These are phyloP conservation scores for Hymenochirus boettgeri DNA, from an alignment of 2,113 vertebrate genomes.

Conservation along the genomic window DNA sequence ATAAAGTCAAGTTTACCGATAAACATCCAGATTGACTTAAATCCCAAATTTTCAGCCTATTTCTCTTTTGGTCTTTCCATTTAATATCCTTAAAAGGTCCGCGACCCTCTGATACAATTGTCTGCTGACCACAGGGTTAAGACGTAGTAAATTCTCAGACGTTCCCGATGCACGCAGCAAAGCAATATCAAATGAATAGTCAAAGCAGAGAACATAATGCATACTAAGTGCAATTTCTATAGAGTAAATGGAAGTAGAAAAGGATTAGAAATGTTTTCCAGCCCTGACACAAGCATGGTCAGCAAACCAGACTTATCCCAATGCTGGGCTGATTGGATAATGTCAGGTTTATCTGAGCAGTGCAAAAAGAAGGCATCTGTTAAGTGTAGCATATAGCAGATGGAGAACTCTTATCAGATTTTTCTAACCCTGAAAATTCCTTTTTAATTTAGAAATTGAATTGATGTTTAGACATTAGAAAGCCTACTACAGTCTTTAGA, in stretches of 20 bases:
- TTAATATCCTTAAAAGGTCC: no score
- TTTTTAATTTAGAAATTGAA: slow-evolving; percentile 49
- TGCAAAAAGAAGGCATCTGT: slow-evolving; percentile 49
- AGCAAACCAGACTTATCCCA: slow-evolving; percentile 44
- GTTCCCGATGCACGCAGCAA: neutral
- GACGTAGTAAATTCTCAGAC: neutral
- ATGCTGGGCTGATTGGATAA: slow-evolving; percentile 39
- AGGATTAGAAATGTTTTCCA: slow-evolving; percentile 51
- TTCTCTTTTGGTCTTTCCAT: no score
- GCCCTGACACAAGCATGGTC: slow-evolving; percentile 48
- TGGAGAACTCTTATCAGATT: slow-evolving; percentile 53
- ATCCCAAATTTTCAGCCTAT: no score
- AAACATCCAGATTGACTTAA: no score
- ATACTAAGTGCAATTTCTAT: slow-evolving; percentile 36
- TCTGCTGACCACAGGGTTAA: neutral
- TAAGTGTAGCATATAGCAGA: slow-evolving; percentile 40
- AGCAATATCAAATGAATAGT: slow-evolving; percentile 1
- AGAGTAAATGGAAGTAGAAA: slow-evolving; percentile 49
- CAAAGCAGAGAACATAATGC: slow-evolving; percentile 14
- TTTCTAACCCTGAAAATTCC: slow-evolving; percentile 49
- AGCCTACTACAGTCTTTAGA: slow-evolving; percentile 38
- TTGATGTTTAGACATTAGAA: slow-evolving; percentile 45
- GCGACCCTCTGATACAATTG: no score
- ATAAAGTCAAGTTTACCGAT: no score
- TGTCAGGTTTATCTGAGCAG: slow-evolving; percentile 52